A percentile compares a stretch with the other conserved stretches of the same genome.
phyloP scores from a whole-genome alignment of 2,113 vertebrate genomes.

The Pongo abelii region DNA sequence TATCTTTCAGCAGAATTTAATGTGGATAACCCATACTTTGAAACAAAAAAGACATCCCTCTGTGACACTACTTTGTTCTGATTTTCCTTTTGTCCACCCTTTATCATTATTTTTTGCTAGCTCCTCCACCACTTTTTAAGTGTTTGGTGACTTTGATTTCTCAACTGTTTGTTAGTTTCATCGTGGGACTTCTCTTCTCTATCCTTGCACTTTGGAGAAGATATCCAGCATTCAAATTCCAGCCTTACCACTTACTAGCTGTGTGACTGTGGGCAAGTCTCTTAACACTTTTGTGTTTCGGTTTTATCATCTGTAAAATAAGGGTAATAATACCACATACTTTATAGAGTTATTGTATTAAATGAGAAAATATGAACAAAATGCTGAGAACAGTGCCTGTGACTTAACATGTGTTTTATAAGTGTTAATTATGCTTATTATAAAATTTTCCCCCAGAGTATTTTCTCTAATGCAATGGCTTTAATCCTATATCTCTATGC shows the following conservation, averaged over 20 bases:
- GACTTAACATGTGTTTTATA: not conserved
- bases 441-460: not conserved
- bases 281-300: not conserved
- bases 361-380: not conserved
- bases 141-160: not conserved
- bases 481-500: not conserved
- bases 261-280: not conserved
- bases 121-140: not conserved
- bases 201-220: not conserved
- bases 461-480: not conserved
- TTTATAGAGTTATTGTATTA: not conserved
- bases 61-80: not conserved
- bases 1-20: not conserved
- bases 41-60: not conserved
- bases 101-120: not conserved
- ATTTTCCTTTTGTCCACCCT: not conserved
- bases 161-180: not conserved
- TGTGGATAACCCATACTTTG: not conserved
- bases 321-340: not conserved
- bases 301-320: not conserved
- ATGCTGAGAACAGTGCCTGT: not conserved
- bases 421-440: not conserved
- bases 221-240: not conserved
- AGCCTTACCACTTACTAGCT: not conserved
- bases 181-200: not conserved